Percentiles rank a stretch among this genome's conserved stretches.
Conservation (phyloP, 2,888 invertebrate genomes). For the Steinernema scapterisci region DNA sequence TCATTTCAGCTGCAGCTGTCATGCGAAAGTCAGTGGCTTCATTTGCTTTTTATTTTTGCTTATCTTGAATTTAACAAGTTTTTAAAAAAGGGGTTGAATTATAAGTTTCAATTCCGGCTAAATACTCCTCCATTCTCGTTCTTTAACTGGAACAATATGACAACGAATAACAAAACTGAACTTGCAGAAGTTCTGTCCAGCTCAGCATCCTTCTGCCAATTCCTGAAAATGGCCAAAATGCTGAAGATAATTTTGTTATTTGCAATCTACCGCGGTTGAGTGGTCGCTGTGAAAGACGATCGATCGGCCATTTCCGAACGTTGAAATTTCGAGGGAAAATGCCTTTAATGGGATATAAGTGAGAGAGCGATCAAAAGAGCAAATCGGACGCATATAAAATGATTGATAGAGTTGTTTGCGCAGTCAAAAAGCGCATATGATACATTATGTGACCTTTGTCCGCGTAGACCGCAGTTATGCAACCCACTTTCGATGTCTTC, state of each 20-base stretch:
- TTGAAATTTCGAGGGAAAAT: neutral
- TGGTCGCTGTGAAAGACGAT: neutral
- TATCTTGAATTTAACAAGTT: too few relatives aligned
- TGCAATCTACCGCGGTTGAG: neutral
- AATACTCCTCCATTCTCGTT: too few relatives aligned
- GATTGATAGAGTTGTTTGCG: constrained; percentile 32
- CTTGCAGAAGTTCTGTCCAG: too few relatives aligned
- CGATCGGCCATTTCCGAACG: neutral
- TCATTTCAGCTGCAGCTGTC: too few relatives aligned
- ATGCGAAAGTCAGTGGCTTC: too few relatives aligned
- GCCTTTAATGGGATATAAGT: neutral
- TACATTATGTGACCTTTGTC: constrained; percentile 19
- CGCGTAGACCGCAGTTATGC: neutral
- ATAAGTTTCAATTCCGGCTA: too few relatives aligned
- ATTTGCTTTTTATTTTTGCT: too few relatives aligned
- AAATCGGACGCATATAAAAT: constrained; percentile 7
- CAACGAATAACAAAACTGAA: too few relatives aligned
- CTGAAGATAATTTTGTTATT: neutral
- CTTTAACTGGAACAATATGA: too few relatives aligned
- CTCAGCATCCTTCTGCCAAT: too few relatives aligned
- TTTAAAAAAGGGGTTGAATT: too few relatives aligned
- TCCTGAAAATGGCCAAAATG: too few relatives aligned
- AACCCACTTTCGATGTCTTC: neutral
- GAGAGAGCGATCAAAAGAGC: neutral
- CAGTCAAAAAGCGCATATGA: neutral